Evolutionary conservation across 1,140 invertebrate species (phyloP).

Genomic region (Vanessa tameamea): DNA sequence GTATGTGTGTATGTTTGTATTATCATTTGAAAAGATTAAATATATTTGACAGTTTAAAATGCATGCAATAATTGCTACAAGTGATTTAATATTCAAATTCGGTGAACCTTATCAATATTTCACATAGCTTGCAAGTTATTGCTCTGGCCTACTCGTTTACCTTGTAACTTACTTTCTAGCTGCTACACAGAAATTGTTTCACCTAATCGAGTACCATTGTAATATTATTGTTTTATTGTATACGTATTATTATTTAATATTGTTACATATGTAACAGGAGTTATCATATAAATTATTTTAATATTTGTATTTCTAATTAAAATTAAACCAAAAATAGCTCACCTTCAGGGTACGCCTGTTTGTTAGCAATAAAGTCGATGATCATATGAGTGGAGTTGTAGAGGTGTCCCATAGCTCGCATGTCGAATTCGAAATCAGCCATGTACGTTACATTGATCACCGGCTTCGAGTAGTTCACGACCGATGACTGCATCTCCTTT

Average conservation of each 20-base stretch:
- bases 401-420: slow-evolving; percentile 85
- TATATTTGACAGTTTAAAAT: neutral
- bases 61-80: neutral
- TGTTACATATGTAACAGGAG: neutral
- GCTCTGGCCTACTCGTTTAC: slow-evolving; percentile 15
- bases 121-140: slow-evolving; percentile 17
- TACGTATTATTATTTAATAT: too few relatives aligned
- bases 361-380: slow-evolving; percentile 81
- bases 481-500: slow-evolving; percentile 52
- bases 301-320: neutral
- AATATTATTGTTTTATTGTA: neutral
- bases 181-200: neutral
- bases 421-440: slow-evolving; percentile 82
- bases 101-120: slow-evolving; percentile 20
- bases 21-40: too few relatives aligned
- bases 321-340: slow-evolving; percentile 20
- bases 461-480: slow-evolving; percentile 70
- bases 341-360: slow-evolving; percentile 77
- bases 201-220: neutral
- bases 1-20: neutral
- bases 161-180: slow-evolving; percentile 32
- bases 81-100: neutral
- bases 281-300: neutral
- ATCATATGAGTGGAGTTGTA: slow-evolving; percentile 84
- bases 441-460: slow-evolving; percentile 80